Base-by-base conservation (phyloP, 2,797 vertebrate species). In the Micromesistius poutassou region DNA sequence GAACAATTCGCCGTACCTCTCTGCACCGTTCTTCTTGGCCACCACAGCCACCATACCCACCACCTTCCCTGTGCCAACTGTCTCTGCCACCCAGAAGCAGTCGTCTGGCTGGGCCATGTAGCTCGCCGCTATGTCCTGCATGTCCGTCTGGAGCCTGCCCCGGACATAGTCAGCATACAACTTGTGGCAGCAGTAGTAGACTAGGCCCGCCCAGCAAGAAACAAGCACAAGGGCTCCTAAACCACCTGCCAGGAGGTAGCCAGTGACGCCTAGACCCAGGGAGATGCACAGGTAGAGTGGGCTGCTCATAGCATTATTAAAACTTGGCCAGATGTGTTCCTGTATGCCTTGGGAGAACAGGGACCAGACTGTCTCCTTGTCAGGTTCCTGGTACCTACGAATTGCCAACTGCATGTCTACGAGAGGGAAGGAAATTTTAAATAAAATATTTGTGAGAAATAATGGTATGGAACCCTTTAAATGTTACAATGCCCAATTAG, bases 71-170 rank as follows among this genome's bases (percentile, higher is more conserved):
- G 83, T 81, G 1, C 83, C 77, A 71, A 91, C 81, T 0, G 87
- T 85, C 82, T 93, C 93, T 10, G 90, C 93, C 72, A 95, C 92
- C 91, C 91, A 94, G 85, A 93, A 94, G 86, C 88, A 91, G 88
- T 89, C 85, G 31, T 90, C 89, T 0, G 90, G 87, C 73, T 80
- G 76, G 46, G 71, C 86, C 76, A 94, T 87, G 76, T 82, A 94
- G 3, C 66, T 83, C 1, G 80, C 73, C 0, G 84, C 36, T 72
- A 95, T 94, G 90, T 95, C 92, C 22, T 71, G 81, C 92, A 95
- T 93, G 74, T 94, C 92, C 0, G 79, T 92, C n/a, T 1, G 35
- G 2, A 93, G 84, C 62, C 1, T 88, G 8, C 30, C 30, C 12
- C 31, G 78, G 55, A 93, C 84, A 0, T 2, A 91, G 6, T 79